These are phyloP conservation scores for Coracias cyanogaster DNA, from an alignment of 2,797 vertebrate species.

Conservation along the genomic window DNA sequence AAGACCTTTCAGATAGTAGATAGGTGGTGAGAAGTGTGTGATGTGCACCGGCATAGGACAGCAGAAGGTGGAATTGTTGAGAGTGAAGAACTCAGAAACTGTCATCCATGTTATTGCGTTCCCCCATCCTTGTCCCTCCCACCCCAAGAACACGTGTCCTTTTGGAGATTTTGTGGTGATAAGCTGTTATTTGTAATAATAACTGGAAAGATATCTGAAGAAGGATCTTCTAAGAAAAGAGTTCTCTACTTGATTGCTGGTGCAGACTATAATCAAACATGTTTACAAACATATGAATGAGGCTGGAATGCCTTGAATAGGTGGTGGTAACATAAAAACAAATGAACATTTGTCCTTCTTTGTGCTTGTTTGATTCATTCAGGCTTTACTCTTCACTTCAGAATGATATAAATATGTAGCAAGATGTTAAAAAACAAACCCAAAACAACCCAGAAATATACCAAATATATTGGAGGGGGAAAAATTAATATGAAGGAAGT, in stretches of 20 bases:
- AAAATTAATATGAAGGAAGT: neutral
- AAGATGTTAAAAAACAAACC: neutral
- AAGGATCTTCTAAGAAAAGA: neutral
- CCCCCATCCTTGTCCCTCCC: fast-evolving
- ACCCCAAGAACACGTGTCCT: neutral
- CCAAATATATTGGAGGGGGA: neutral
- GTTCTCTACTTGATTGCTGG: neutral
- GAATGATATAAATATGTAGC: neutral
- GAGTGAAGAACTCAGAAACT: neutral
- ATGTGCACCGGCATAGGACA: neutral
- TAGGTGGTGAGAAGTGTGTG: neutral
- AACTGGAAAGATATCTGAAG: neutral
- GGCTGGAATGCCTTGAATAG: neutral
- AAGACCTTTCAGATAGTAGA: neutral
- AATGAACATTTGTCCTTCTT: neutral
- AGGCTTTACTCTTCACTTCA: neutral
- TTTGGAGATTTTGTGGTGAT: neutral
- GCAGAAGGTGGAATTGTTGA: neutral
- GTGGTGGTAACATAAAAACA: neutral
- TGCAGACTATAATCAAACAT: neutral
- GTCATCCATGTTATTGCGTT: fast-evolving
- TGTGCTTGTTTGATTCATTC: neutral
- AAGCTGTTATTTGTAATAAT: neutral
- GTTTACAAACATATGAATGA: neutral
- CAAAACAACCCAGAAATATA: neutral